These are phyloP conservation scores for Oryctes rhinoceros DNA, from an alignment of 1,140 invertebrate genomes.

Conservation along the genomic window DNA sequence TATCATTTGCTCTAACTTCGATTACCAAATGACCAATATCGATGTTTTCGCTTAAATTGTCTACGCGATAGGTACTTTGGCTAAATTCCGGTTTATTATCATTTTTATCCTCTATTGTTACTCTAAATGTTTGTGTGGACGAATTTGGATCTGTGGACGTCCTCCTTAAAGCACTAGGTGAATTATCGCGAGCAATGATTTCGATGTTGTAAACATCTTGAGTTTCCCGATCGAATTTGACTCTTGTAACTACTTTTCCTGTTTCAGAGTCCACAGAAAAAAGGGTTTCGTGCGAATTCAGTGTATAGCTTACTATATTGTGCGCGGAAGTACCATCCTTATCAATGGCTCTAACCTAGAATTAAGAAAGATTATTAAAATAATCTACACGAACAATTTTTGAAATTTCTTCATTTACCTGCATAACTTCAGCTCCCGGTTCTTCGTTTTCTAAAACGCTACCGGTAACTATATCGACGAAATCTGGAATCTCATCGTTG, in stretches of 20 bases:
- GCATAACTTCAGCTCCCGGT: conserved; percentile 82
- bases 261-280: conserved; percentile 82
- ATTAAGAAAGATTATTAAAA: conserved; percentile 7
- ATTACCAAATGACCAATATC: conserved; percentile 82
- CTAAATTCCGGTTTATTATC: conserved; percentile 87
- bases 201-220: conserved; percentile 83
- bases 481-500: conserved; percentile 88
- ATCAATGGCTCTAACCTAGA: conserved; percentile 75
- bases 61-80: conserved; percentile 75
- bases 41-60: conserved; percentile 81
- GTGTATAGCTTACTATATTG: conserved; percentile 81
- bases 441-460: conserved; percentile 86
- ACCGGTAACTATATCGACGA: conserved; percentile 78
- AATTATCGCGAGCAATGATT: conserved; percentile 85
- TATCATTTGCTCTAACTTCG: conserved; percentile 82
- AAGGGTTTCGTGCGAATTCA: conserved; percentile 73
- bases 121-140: conserved; percentile 80
- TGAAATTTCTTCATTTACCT: conserved; percentile 64
- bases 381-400: neutral
- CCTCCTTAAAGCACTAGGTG: conserved; percentile 79
- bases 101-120: conserved; percentile 91
- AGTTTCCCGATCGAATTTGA: conserved; percentile 82
- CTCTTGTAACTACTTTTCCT: conserved; percentile 84
- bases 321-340: conserved; percentile 83
- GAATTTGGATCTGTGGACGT: conserved; percentile 74